Percentiles rank a stretch among this genome's conserved stretches.
Conservation (phyloP, 1,140 invertebrate genomes). For the Lysiphlebus fabarum region DNA sequence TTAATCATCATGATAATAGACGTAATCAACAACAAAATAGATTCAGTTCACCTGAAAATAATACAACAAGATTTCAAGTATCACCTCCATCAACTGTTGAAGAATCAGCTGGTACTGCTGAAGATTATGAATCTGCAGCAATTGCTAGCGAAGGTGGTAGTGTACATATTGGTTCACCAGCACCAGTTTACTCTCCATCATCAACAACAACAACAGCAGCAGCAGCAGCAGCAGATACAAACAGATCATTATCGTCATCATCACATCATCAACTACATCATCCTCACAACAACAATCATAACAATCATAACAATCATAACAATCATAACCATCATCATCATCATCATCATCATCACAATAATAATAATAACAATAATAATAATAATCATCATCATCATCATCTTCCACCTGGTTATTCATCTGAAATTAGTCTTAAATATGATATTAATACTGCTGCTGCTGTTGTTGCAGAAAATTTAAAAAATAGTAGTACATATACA, state of each 20-base stretch:
- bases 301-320: too few species aligned
- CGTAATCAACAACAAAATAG: conserved; percentile 34
- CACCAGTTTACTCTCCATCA: conserved; percentile 41
- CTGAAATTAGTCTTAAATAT: conserved; percentile 36
- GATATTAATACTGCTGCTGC: conserved; percentile 32
- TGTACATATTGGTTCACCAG: conserved; percentile 37
- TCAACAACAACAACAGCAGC: conserved; percentile 31
- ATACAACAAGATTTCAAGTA: conserved; percentile 32
- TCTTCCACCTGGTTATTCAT: conserved; percentile 31
- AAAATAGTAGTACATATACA: conserved; percentile 47
- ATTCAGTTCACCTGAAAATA: conserved; percentile 42
- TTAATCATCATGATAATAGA: conserved; percentile 32
- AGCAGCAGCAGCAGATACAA: too few species aligned
- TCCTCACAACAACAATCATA: too few species aligned
- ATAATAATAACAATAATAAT: too few species aligned
- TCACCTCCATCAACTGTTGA: conserved; percentile 32
- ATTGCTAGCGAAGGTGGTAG: conserved; percentile 32
- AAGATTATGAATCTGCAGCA: conserved; percentile 39
- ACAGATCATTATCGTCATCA: too few species aligned
- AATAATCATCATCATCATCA: conserved; percentile 29
- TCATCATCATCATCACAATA: too few species aligned
- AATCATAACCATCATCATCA: too few species aligned
- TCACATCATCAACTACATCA: too few species aligned
- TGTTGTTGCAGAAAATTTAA: conserved; percentile 39
- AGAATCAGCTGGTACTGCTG: conserved; percentile 19